Evolutionary conservation across 1,140 invertebrate species (phyloP).

Genomic region (Berghia stephanieae): DNA sequence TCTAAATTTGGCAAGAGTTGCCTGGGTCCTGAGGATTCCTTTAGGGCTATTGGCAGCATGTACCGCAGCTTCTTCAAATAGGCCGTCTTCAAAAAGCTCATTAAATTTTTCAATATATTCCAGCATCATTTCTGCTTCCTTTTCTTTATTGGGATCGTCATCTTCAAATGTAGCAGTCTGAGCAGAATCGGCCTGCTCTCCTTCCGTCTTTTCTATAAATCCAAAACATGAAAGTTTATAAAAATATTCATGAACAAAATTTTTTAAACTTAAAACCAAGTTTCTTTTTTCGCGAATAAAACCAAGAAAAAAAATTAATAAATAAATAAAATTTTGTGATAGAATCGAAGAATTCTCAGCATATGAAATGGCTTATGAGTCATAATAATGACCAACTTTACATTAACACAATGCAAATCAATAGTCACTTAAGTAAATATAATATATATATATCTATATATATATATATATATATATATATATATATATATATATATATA

Average conservation of each 20-base stretch:
- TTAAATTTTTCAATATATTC: conserved; percentile 68
- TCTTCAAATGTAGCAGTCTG: conserved; percentile 56
- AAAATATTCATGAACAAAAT: too few relatives aligned
- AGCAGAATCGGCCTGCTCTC: conserved; percentile 35
- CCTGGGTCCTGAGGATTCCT: conserved; percentile 63
- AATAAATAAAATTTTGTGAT: too few relatives aligned
- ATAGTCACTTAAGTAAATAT: too few relatives aligned
- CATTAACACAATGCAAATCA: too few relatives aligned
- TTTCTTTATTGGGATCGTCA: conserved; percentile 64
- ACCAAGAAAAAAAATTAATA: too few relatives aligned
- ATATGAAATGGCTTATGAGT: too few relatives aligned
- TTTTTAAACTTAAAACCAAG: too few relatives aligned
- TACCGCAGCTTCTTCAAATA: conserved; percentile 64
- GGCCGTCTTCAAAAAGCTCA: conserved; percentile 65
- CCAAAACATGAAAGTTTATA: background rate
- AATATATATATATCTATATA: too few relatives aligned
- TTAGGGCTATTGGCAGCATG: conserved; percentile 67
- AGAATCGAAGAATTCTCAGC: too few relatives aligned
- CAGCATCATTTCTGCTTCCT: conserved; percentile 66
- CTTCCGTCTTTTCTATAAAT: conserved; percentile 37
- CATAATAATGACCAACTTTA: too few relatives aligned
- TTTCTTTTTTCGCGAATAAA: too few relatives aligned
- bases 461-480: too few relatives aligned
- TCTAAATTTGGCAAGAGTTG: conserved; percentile 65
- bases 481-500: background rate